These are phyloP conservation scores for Slavum lentiscoides DNA, from an alignment of 2,888 invertebrate species.

Conservation along the genomic window DNA sequence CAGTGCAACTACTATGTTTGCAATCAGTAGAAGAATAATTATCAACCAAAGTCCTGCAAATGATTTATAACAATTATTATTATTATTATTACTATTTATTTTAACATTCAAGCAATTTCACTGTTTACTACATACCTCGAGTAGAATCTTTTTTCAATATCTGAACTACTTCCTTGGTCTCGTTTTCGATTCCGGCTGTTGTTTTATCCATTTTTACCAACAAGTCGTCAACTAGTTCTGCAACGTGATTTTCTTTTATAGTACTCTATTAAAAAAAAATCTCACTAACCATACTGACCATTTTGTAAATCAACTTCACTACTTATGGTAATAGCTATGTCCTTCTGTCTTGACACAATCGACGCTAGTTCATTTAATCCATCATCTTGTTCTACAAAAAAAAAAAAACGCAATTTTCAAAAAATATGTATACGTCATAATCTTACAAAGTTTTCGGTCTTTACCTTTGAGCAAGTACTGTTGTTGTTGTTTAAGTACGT, in stretches of 20 bases:
- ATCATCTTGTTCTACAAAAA: slow-evolving; percentile 69
- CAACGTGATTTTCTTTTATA: slow-evolving; percentile 57
- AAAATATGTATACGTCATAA: not conserved
- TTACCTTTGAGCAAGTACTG: slow-evolving; percentile 33
- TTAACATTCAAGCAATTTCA: not conserved
- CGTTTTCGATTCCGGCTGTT: slow-evolving; percentile 68
- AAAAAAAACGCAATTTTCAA: not conserved
- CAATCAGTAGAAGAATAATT: slow-evolving; percentile 70
- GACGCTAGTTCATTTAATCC: slow-evolving; percentile 75
- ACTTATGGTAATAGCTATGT: slow-evolving; percentile 74
- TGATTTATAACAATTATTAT: slow-evolving; percentile 30
- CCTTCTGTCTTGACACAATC: slow-evolving; percentile 75
- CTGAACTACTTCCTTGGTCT: slow-evolving; percentile 69
- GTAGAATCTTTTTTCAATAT: slow-evolving; percentile 72
- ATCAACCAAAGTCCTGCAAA: slow-evolving; percentile 71
- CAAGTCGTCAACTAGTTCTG: slow-evolving; percentile 77
- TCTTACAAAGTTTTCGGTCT: not conserved
- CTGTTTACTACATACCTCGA: slow-evolving; percentile 63
- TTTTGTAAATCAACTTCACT: slow-evolving; percentile 78
- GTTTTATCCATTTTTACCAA: slow-evolving; percentile 74
- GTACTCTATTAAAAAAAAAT: not conserved
- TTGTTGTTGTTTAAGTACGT: slow-evolving; percentile 37
- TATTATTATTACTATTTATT: not conserved
- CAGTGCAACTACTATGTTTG: slow-evolving; percentile 65
- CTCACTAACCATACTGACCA: slow-evolving; percentile 62